Percentiles rank a stretch among this genome's conserved stretches.
Conservation (phyloP, 2,888 invertebrate species). For the Luperina nickerlii region DNA sequence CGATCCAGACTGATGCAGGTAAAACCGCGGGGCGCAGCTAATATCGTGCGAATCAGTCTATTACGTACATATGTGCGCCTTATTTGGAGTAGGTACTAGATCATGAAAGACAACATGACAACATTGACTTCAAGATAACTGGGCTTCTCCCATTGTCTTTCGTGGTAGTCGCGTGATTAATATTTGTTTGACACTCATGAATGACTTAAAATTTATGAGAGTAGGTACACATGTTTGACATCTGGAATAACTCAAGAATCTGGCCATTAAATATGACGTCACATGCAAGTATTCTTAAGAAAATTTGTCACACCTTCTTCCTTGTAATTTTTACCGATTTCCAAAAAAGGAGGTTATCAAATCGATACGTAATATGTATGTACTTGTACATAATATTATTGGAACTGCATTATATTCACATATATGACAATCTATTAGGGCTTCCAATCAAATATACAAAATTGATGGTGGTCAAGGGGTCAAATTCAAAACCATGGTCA, state of each 20-base stretch:
- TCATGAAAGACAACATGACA: neutral
- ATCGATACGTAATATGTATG: too few species aligned
- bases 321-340: neutral
- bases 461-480: too few species aligned
- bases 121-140: neutral
- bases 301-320: constrained; percentile 12
- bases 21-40: neutral
- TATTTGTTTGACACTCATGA: constrained; percentile 17
- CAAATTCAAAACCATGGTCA: too few species aligned
- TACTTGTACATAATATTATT: too few species aligned
- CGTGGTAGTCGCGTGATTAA: constrained; percentile 28
- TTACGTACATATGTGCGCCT: constrained; percentile 13
- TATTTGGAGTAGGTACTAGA: constrained; percentile 3
- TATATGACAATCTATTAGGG: too few species aligned
- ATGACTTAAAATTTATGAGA: constrained; percentile 16
- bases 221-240: constrained; percentile 27
- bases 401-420: too few species aligned
- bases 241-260: constrained; percentile 27
- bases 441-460: too few species aligned
- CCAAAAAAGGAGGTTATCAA: too few species aligned
- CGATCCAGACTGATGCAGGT: neutral
- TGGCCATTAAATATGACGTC: constrained; percentile 23
- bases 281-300: neutral
- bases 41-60: neutral
- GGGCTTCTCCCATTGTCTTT: constrained; percentile 40